Percentiles rank a stretch among this genome's conserved stretches.
Conservation (phyloP, 2,113 vertebrate species). For the Caloenas nicobarica region DNA sequence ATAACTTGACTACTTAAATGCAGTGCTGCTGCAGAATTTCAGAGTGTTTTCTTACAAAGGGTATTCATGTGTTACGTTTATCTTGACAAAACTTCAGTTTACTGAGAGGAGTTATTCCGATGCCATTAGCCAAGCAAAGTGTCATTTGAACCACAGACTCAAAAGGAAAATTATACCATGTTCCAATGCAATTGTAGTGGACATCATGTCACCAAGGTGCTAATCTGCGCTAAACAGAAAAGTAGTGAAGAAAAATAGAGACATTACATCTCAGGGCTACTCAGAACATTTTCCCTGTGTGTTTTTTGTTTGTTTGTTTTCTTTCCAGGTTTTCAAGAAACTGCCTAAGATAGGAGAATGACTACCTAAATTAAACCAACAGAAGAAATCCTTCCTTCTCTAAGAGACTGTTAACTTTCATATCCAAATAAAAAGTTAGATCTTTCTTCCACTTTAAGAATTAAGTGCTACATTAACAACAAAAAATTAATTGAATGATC, state of each 20-base stretch:
- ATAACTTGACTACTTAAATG: neutral
- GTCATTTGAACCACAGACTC: neutral
- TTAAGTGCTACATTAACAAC: neutral
- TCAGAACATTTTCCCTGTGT: neutral
- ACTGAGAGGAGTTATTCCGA: neutral
- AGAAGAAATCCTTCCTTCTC: neutral
- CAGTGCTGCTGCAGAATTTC: neutral
- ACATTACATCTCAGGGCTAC: neutral
- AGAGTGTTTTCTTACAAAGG: neutral
- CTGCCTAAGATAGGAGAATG: neutral
- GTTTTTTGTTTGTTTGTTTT: too few species aligned
- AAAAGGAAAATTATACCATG: neutral
- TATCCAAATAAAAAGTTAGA: neutral
- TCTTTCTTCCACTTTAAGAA: neutral
- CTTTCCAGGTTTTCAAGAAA: neutral
- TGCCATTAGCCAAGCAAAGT: neutral
- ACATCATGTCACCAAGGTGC: neutral
- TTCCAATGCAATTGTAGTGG: neutral
- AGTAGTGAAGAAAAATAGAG: neutral
- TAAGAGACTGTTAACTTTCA: neutral
- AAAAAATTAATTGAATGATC: neutral
- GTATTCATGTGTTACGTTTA: neutral
- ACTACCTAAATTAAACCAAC: neutral
- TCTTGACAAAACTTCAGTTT: neutral
- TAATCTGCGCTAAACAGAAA: neutral